phyloP scores from a whole-genome alignment of 2,888 invertebrate species.

The Eupithecia abbreviata region DNA sequence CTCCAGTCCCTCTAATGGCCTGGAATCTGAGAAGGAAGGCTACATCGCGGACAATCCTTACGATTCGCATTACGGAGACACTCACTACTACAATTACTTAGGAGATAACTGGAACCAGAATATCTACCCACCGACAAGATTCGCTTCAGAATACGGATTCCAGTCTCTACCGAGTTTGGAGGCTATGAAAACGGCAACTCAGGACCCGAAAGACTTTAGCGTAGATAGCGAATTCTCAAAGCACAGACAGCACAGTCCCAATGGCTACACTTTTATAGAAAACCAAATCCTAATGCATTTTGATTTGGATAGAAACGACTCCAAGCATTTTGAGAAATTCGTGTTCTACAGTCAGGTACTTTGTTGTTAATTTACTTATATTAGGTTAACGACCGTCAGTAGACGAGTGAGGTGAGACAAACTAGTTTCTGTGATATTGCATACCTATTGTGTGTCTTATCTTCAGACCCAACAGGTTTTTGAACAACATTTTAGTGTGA shows the following conservation, averaged over 20 bases:
- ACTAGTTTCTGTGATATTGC: neutral
- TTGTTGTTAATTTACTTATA: slow-evolving; percentile 11
- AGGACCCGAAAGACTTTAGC: slow-evolving; percentile 76
- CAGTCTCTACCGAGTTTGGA: slow-evolving; percentile 92
- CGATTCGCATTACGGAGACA: slow-evolving; percentile 92
- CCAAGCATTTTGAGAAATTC: slow-evolving; percentile 86
- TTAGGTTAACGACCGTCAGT: neutral
- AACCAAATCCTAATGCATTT: slow-evolving; percentile 86
- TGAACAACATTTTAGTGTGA: neutral
- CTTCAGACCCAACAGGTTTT: neutral
- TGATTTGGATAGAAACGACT: slow-evolving; percentile 77
- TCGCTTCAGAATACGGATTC: slow-evolving; percentile 97
- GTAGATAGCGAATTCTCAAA: slow-evolving; percentile 85
- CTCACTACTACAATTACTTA: slow-evolving; percentile 95
- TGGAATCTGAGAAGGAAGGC: slow-evolving; percentile 87
- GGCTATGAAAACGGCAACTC: slow-evolving; percentile 86
- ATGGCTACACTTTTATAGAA: slow-evolving; percentile 87
- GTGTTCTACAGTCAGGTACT: slow-evolving; percentile 93
- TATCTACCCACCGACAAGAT: slow-evolving; percentile 91
- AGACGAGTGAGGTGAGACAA: slow-evolving; percentile 1
- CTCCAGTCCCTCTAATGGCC: slow-evolving; percentile 97
- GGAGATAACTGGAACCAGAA: slow-evolving; percentile 91
- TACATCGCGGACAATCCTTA: slow-evolving; percentile 92
- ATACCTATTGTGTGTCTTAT: neutral
- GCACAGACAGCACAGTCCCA: slow-evolving; percentile 94